Percentiles rank a stretch among this genome's conserved stretches.
Evolutionary conservation across 2,113 vertebrate genomes (phyloP).

Genomic region (Amblyopsis rosae): DNA sequence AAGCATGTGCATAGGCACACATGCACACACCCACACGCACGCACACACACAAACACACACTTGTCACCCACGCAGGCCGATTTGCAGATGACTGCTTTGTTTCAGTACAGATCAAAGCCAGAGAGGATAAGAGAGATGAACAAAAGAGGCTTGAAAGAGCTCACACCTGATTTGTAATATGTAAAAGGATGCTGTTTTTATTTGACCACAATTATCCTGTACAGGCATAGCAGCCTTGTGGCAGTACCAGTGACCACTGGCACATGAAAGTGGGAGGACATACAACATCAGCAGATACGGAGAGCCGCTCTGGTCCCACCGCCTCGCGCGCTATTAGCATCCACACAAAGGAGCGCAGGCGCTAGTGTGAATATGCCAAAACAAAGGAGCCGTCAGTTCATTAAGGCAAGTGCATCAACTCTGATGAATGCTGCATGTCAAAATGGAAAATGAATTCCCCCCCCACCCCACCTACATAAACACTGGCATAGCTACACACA

Average conservation of each 20-base stretch:
- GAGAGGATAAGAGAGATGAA: too few relatives aligned
- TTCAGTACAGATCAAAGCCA: too few relatives aligned
- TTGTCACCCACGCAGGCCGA: too few relatives aligned
- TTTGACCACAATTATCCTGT: constrained; percentile 42
- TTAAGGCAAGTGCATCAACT: constrained; percentile 7
- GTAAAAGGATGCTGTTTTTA: neutral
- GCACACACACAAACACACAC: neutral
- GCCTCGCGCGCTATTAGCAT: constrained; percentile 26
- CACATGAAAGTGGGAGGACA: constrained; percentile 55
- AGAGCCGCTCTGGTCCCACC: neutral
- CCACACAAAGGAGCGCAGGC: constrained; percentile 16
- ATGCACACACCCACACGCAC: neutral
- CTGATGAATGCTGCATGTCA: constrained; percentile 21
- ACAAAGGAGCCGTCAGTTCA: constrained; percentile 4
- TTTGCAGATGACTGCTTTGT: too few relatives aligned
- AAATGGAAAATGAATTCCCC: neutral
- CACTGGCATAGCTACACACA: neutral
- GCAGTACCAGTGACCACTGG: constrained; percentile 32
- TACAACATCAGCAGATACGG: constrained; percentile 37
- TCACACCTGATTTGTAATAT: too few relatives aligned
- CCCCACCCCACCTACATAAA: neutral
- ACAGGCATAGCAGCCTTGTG: constrained; percentile 14
- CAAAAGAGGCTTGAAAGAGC: too few relatives aligned
- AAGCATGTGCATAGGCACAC: neutral
- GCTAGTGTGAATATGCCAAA: constrained; percentile 29